Evolutionary conservation across 2,888 invertebrate genomes (phyloP).

Genomic region (Dromius quadrimaculatus): DNA sequence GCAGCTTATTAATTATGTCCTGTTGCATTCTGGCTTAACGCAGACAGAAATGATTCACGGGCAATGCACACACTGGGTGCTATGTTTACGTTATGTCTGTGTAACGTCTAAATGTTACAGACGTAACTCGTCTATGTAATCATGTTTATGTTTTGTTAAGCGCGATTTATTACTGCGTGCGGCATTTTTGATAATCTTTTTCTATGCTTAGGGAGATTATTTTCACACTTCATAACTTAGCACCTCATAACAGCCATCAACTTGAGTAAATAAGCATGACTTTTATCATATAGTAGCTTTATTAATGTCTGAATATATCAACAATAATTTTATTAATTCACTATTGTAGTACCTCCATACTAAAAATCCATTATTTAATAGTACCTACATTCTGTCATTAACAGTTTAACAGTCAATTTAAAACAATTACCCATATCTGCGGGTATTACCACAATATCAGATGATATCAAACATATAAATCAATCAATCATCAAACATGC

Average conservation of each 20-base stretch:
- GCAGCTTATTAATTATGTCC: conserved; percentile 47
- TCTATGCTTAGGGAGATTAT: conserved; percentile 6
- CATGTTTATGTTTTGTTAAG: conserved; percentile 36
- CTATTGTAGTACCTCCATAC: no score
- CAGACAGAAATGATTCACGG: conserved; percentile 40
- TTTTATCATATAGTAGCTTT: neutral
- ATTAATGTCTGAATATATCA: neutral
- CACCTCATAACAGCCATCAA: conserved; percentile 17
- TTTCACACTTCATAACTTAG: conserved; percentile 34
- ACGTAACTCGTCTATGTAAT: conserved; percentile 37
- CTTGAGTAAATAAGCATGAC: conserved; percentile 3
- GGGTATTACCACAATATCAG: neutral
- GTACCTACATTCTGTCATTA: conserved; percentile 1
- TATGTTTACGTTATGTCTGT: conserved; percentile 29
- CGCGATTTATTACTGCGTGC: conserved; percentile 31
- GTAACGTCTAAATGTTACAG: conserved; percentile 40
- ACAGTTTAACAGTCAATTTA: neutral
- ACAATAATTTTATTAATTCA: neutral
- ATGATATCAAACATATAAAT: neutral
- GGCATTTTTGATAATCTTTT: conserved; percentile 28
- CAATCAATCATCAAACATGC: conserved; percentile 11
- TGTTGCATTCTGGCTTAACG: conserved; percentile 36
- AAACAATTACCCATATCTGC: conserved; percentile 7
- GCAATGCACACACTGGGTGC: conserved; percentile 4
- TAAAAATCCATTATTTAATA: neutral